Evolutionary conservation across 2,888 invertebrate species (phyloP), one percentile per base, ranked within the genome.

Genomic region (Gerris lacustris): DNA sequence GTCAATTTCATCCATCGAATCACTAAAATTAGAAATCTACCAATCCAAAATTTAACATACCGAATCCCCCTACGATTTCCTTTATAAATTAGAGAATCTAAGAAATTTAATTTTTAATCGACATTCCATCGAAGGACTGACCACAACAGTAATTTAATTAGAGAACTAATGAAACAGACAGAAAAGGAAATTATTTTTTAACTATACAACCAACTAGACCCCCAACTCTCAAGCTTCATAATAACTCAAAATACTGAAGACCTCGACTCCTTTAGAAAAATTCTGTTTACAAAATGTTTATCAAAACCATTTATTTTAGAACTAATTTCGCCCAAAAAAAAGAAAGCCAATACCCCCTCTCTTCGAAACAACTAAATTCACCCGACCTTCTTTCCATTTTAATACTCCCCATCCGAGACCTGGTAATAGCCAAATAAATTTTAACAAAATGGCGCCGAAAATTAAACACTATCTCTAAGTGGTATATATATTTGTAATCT

Each of bases 21-120:
- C 64, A 2, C n/a, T 69, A 64, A 69, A 69, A 43, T 4, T 9
- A 44, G 64, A 69, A 44, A 69, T 69, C n/a, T 69, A 69, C 63
- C 9, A 43, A 64, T 15, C 64, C 5, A 64, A 69, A 44, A 66
- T 69, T 44, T 2, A n/a, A 18, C 31, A n/a, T 4, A n/a, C 5
- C 55, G 64, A 66, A 69, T 69, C 31, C 4, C 47, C 62, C 67
- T 69, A 63, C 47, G 31, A 72, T 15, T 66, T 64, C 9, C 18
- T 68, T 7, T 5, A 68, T 45, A 70, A 70, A 31, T 64, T 66
- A 15, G 66, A 70, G 64, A 67, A 64, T 66, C 45, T 69, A 17
- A 7, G 17, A 6, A 69, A 68, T 62, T 47, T 70, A 70, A 69
- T 69, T n/a, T 69, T 67, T 66, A 69, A 70, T 47, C 31, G 70